These are phyloP conservation scores for Channa maculata DNA, from an alignment of 2,113 vertebrate genomes.

Conservation along the genomic window DNA sequence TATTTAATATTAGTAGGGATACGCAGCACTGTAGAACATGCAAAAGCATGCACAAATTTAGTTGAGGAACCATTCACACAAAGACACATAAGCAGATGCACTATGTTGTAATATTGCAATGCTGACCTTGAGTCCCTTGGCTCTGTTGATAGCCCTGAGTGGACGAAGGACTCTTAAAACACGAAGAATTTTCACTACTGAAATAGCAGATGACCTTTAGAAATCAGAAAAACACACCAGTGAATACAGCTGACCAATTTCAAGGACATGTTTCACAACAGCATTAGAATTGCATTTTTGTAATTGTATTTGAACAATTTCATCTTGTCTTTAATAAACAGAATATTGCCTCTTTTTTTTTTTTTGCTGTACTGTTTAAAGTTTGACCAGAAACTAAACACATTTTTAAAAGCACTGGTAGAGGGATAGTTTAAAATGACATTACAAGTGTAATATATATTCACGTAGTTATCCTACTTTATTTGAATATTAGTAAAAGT, in stretches of 20 bases:
- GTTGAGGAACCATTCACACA: rapidly evolving
- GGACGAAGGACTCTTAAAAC: constrained; percentile 95
- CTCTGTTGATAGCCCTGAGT: constrained; percentile 97
- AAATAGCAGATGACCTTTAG: constrained; percentile 94
- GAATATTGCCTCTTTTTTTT: too few relatives aligned
- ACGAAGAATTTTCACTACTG: constrained; percentile 97
- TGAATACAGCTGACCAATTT: not conserved
- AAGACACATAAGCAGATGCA: not conserved
- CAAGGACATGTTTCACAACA: not conserved
- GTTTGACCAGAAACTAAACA: too few relatives aligned
- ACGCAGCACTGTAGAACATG: not conserved
- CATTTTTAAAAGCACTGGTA: too few relatives aligned
- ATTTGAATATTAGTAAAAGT: too few relatives aligned
- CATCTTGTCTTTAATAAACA: too few relatives aligned
- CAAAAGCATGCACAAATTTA: not conserved
- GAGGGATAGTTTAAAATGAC: too few relatives aligned
- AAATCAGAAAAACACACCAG: constrained; percentile 1
- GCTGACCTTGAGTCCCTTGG: constrained; percentile 96
- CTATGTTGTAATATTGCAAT: not conserved
- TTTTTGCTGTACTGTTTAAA: too few relatives aligned
- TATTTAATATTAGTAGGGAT: not conserved
- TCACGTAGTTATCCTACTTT: too few relatives aligned
- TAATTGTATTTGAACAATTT: too few relatives aligned
- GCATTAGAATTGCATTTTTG: too few relatives aligned
- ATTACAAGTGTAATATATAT: too few relatives aligned